Conservation (phyloP, 2,888 invertebrate genomes). For the Erebia ligea region DNA sequence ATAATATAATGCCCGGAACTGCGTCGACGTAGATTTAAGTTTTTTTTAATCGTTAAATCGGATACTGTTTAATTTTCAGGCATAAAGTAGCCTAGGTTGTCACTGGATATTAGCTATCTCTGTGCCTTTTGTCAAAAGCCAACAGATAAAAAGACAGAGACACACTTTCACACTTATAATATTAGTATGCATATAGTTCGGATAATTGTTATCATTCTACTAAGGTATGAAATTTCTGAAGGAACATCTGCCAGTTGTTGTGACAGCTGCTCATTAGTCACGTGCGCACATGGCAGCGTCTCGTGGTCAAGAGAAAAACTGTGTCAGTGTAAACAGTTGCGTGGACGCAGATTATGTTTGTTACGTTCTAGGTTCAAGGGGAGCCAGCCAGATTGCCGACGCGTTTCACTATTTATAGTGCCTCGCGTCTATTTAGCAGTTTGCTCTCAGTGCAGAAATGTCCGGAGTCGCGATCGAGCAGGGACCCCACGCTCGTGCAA, state of each 20-base stretch:
- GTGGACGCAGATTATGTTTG: conserved; percentile 72
- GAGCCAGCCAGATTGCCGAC: conserved; percentile 76
- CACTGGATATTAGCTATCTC: no score
- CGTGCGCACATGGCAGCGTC: conserved; percentile 70
- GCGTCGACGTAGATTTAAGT: no score
- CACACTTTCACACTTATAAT: neutral
- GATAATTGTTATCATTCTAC: conserved; percentile 14
- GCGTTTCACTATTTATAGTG: conserved; percentile 81
- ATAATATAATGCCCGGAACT: no score
- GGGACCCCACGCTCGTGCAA: conserved; percentile 60
- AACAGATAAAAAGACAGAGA: no score
- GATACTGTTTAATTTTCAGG: no score
- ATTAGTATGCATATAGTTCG: conserved; percentile 14
- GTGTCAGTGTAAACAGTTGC: conserved; percentile 78
- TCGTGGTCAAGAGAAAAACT: conserved; percentile 77
- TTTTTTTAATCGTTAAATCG: no score
- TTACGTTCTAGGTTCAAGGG: conserved; percentile 80
- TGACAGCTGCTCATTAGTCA: conserved; percentile 51
- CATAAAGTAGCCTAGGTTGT: no score
- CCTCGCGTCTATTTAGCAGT: conserved; percentile 75
- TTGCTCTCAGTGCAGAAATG: conserved; percentile 79
- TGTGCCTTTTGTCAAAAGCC: no score
- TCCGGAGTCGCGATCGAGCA: conserved; percentile 76
- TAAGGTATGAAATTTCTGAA: neutral
- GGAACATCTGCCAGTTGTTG: conserved; percentile 23